Conservation (phyloP, 2,113 vertebrate species). For the Vulpes vulpes region DNA sequence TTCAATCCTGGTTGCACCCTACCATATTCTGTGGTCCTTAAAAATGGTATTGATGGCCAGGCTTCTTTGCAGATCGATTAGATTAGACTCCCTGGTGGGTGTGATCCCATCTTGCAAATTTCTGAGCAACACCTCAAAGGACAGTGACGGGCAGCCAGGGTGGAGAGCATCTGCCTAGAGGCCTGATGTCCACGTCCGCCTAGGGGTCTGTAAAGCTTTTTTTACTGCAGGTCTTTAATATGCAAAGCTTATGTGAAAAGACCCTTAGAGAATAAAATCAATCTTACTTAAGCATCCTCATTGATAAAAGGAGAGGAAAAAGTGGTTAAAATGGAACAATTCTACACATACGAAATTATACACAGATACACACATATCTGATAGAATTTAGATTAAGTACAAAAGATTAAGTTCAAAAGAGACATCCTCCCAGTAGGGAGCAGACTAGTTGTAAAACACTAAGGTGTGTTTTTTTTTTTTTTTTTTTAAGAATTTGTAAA, state of each 20-base stretch:
- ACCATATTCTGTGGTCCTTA: background rate
- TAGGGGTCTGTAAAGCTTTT: background rate
- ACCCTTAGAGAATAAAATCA: background rate
- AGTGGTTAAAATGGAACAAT: background rate
- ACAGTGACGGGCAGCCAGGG: background rate
- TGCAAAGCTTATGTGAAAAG: conserved; percentile 28
- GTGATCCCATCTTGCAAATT: too few species aligned
- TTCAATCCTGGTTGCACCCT: background rate
- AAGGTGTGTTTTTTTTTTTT: background rate
- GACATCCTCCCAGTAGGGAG: background rate
- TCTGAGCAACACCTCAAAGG: background rate
- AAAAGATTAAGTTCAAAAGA: background rate
- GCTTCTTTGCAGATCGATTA: background rate
- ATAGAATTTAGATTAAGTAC: background rate
- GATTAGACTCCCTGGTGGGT: background rate
- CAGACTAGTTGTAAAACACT: background rate
- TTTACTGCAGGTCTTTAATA: background rate
- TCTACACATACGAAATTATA: background rate
- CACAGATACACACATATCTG: background rate
- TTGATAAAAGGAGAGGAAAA: background rate
- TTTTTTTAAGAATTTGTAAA: background rate
- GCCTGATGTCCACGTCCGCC: background rate
- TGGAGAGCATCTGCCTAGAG: too few species aligned
- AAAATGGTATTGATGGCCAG: background rate
- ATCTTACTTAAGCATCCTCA: background rate